phyloP scores from a whole-genome alignment of 2,888 invertebrate species.

The Thysanoteuthis rhombus region DNA sequence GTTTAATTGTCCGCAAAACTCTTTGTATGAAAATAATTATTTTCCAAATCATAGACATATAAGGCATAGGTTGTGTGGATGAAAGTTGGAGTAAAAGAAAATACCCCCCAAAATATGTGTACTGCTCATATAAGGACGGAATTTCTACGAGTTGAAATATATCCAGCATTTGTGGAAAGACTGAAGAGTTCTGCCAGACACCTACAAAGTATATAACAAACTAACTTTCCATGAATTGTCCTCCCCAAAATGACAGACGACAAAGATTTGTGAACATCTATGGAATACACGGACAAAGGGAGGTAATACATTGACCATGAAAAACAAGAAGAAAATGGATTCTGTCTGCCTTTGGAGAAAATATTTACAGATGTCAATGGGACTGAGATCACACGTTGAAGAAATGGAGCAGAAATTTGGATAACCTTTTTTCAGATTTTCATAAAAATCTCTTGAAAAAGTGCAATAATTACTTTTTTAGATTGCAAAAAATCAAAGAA shows the following conservation, averaged over 20 bases:
- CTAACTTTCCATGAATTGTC: slow-evolving; percentile 98
- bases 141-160: slow-evolving; percentile 96
- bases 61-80: neutral
- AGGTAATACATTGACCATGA: neutral
- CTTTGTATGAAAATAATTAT: too few relatives aligned
- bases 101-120: too few relatives aligned
- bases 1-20: too few relatives aligned
- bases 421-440: too few relatives aligned
- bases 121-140: slow-evolving; percentile 81
- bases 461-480: too few relatives aligned
- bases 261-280: neutral
- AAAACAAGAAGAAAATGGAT: too few relatives aligned
- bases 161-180: slow-evolving; percentile 84
- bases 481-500: too few relatives aligned
- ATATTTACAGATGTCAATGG: too few relatives aligned
- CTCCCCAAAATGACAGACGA: slow-evolving; percentile 79
- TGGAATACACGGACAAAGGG: neutral
- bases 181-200: slow-evolving; percentile 84
- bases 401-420: too few relatives aligned
- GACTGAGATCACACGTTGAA: too few relatives aligned
- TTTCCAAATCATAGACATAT: neutral
- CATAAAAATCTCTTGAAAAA: too few relatives aligned
- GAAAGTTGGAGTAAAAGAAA: neutral
- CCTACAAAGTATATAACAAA: slow-evolving; percentile 87
- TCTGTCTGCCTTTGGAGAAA: too few relatives aligned